Percentiles rank a stretch among this genome's conserved stretches.
These are phyloP conservation scores for Leucoraja erinaceus DNA, from an alignment of 2,113 vertebrate species.

Conservation along the genomic window DNA sequence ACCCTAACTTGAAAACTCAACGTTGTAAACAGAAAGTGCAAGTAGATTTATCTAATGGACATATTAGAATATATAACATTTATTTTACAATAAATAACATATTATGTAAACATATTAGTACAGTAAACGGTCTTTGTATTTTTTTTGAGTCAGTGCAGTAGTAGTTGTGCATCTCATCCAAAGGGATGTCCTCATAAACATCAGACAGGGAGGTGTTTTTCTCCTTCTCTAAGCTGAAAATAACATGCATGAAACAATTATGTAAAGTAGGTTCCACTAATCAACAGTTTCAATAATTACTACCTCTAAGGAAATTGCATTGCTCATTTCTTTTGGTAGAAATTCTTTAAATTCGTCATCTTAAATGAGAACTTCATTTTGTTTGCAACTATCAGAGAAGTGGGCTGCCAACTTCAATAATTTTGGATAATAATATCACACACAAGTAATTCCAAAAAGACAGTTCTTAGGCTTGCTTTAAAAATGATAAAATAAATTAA, in stretches of 20 bases:
- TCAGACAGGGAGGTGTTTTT: constrained; percentile 55
- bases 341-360: not conserved
- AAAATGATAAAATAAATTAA: not conserved
- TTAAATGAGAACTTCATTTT: not conserved
- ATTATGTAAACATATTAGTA: constrained; percentile 55
- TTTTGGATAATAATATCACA: not conserved
- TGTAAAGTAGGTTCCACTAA: not conserved
- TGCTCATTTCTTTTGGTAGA: not conserved
- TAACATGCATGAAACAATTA: constrained; percentile 42
- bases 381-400: not conserved
- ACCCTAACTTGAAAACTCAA: constrained; percentile 46
- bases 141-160: constrained; percentile 37
- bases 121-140: constrained; percentile 41
- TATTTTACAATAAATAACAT: constrained; percentile 39
- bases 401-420: not conserved
- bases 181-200: constrained; percentile 43
- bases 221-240: constrained; percentile 64
- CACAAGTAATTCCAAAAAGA: not conserved
- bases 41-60: constrained; percentile 43
- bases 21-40: constrained; percentile 54
- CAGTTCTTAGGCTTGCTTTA: not conserved
- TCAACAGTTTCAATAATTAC: not conserved
- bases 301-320: not conserved
- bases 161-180: constrained; percentile 37
- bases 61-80: constrained; percentile 32